phyloP scores from a whole-genome alignment of 2,113 vertebrate genomes.

The Acanthisitta chloris region DNA sequence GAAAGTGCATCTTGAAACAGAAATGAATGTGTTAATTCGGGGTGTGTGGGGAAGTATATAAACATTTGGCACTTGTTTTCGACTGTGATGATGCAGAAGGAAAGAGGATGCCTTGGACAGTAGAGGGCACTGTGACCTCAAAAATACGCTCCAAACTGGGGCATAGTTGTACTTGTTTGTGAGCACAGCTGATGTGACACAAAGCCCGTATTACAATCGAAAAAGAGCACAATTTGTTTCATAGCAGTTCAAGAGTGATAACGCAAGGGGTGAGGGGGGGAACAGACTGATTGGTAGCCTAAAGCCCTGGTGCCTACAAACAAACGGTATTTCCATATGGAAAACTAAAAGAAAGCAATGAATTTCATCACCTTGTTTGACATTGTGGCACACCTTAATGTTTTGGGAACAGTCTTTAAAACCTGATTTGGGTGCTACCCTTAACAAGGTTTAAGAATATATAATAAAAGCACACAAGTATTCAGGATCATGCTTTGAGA shows the following conservation, averaged over 20 bases:
- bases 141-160: not conserved
- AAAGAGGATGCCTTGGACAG: not conserved
- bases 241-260: not conserved
- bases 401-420: not conserved
- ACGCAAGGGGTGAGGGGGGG: not conserved
- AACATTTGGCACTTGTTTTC: not conserved
- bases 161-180: fast-evolving
- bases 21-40: not conserved
- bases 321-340: not conserved
- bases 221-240: not conserved
- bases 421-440: not conserved
- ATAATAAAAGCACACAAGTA: not conserved
- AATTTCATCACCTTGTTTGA: not conserved
- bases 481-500: not conserved
- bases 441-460: not conserved
- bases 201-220: not conserved
- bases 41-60: too few relatives aligned
- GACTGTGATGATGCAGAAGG: not conserved
- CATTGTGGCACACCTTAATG: not conserved
- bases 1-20: not conserved
- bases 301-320: not conserved
- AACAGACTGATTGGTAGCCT: too few relatives aligned
- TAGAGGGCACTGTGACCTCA: constrained; percentile 49
- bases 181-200: not conserved
- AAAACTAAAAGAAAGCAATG: not conserved